A percentile compares a stretch with the other conserved stretches of the same genome.
Conservation (phyloP, 1,140 invertebrate species). For the Meloidogyne chitwoodi region DNA sequence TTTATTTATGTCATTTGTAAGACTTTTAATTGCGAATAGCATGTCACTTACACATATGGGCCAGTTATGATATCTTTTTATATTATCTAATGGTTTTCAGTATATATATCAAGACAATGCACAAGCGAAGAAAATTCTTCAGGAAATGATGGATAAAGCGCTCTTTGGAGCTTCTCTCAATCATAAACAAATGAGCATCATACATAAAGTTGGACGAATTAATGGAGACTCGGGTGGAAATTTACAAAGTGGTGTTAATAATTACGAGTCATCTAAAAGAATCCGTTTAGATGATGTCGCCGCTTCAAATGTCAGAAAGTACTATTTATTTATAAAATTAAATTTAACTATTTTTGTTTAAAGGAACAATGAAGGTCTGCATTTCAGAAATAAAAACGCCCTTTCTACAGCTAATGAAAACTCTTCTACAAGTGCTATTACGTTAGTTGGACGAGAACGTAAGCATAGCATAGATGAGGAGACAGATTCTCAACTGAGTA, state of each 20-base stretch:
- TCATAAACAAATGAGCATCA: background rate
- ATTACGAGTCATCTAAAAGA: background rate
- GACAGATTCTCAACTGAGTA: conserved; percentile 34
- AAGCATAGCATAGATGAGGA: conserved; percentile 17
- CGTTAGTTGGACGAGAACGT: background rate
- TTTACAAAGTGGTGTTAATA: background rate
- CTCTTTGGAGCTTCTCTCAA: conserved; percentile 33
- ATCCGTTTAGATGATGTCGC: background rate
- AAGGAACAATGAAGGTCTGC: background rate
- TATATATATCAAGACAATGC: conserved; percentile 55
- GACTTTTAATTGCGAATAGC: no score
- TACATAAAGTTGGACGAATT: background rate
- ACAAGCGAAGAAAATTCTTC: conserved; percentile 49
- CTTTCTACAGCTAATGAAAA: background rate
- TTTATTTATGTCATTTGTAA: no score
- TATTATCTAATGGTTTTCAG: conserved; percentile 34
- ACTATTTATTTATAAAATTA: background rate
- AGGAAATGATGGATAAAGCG: conserved; percentile 51
- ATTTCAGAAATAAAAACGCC: background rate
- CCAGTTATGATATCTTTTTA: no score
- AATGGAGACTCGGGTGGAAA: background rate
- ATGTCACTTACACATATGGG: no score
- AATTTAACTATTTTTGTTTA: background rate
- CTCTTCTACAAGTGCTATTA: background rate
- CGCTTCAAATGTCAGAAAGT: background rate